Percentiles rank a stretch among this genome's conserved stretches.
Evolutionary conservation across 2,888 invertebrate genomes (phyloP).

Genomic region (Metalampra italica): DNA sequence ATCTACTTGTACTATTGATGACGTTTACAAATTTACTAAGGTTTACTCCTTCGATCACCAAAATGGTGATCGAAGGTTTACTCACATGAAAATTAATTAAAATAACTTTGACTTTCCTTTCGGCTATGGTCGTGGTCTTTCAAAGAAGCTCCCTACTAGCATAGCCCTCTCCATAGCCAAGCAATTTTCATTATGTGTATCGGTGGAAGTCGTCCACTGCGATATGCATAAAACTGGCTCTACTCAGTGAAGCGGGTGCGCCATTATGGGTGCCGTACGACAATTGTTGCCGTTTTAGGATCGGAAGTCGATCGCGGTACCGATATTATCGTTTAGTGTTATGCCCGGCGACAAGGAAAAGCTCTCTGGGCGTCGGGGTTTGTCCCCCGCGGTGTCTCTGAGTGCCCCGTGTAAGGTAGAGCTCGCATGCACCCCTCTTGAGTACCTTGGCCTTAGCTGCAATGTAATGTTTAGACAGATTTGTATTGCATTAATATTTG

Average conservation of each 20-base stretch:
- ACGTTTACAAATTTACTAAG: no score
- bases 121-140: background rate
- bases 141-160: background rate
- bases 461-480: background rate
- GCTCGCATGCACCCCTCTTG: background rate
- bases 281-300: constrained; percentile 68
- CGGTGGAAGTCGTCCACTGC: constrained; percentile 27
- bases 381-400: constrained; percentile 36
- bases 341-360: constrained; percentile 74
- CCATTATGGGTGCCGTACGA: constrained; percentile 64
- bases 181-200: background rate
- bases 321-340: constrained; percentile 74
- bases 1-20: no score
- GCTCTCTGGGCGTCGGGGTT: constrained; percentile 50
- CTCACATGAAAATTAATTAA: no score
- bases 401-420: constrained; percentile 29
- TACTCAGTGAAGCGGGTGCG: constrained; percentile 31
- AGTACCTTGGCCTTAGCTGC: background rate
- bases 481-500: no score
- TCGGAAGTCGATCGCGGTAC: constrained; percentile 63
- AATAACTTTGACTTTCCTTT: no score
- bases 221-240: constrained; percentile 50
- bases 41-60: no score
- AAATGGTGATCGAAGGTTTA: no score
- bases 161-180: background rate